Conservation (phyloP, 2,113 vertebrate species). For the Asarcornis scutulata region DNA sequence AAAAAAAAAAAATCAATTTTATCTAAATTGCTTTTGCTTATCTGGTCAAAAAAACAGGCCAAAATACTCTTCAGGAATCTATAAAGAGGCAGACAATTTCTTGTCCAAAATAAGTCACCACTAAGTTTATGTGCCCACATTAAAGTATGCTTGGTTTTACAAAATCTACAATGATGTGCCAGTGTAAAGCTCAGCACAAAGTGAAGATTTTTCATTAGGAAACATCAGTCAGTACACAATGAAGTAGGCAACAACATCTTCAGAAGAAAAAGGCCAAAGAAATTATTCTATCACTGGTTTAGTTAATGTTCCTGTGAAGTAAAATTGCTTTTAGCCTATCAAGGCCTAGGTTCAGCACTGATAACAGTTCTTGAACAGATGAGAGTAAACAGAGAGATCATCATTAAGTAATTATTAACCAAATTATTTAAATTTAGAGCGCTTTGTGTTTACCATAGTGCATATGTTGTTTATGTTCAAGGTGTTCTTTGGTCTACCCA, state of each 20-base stretch:
- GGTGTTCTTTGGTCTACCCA: background rate
- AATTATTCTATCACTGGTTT: background rate
- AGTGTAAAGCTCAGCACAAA: background rate
- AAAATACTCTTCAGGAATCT: slow-evolving; percentile 16
- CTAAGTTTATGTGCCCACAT: background rate
- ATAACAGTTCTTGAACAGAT: background rate
- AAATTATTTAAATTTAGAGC: background rate
- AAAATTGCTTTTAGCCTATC: background rate
- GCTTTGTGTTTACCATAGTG: background rate
- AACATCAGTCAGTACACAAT: background rate
- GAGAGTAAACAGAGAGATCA: background rate
- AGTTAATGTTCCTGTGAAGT: background rate
- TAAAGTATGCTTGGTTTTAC: background rate
- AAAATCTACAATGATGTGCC: background rate
- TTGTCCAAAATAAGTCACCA: background rate
- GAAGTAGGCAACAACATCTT: background rate
- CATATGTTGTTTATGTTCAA: background rate
- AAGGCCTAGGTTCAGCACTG: background rate
- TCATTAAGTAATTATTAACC: background rate
- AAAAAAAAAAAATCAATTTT: slow-evolving; percentile 56
- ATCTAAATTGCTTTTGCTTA: slow-evolving; percentile 68
- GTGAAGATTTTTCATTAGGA: background rate
- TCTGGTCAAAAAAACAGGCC: slow-evolving; percentile 33
- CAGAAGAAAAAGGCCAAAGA: background rate
- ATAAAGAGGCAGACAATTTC: background rate